Evolutionary conservation across 2,797 vertebrate genomes (phyloP).

Genomic region (Gambusia yucatana): DNA sequence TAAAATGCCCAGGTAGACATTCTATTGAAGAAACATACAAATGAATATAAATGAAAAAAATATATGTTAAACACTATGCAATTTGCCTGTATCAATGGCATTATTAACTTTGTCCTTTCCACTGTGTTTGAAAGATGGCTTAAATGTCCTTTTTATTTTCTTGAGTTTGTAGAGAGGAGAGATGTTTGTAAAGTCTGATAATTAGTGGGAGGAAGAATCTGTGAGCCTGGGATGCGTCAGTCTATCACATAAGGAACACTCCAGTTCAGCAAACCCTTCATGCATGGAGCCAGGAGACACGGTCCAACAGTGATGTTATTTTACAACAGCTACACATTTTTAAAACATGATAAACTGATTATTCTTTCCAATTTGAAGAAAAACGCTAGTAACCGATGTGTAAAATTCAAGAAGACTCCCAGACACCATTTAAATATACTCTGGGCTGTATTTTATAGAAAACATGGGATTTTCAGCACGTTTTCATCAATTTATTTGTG

Average conservation of each 20-base stretch:
- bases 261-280: no score
- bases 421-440: not conserved
- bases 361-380: not conserved
- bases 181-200: no score
- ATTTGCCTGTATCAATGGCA: not conserved
- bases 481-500: no score
- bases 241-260: no score
- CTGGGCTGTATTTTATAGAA: not conserved
- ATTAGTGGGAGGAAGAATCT: no score
- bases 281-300: no score
- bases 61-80: not conserved
- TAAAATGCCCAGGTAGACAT: slow-evolving; percentile 14
- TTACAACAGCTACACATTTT: not conserved
- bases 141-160: not conserved
- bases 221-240: no score
- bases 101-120: not conserved
- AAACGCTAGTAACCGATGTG: not conserved
- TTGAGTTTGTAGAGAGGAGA: no score
- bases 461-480: not conserved
- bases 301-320: no score
- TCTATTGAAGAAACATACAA: slow-evolving; percentile 3
- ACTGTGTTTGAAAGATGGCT: not conserved
- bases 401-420: not conserved
- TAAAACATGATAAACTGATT: not conserved
- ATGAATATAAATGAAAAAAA: not conserved